Percentiles rank a stretch among this genome's conserved stretches.
Conservation (phyloP, 2,888 invertebrate species). For the Eupithecia subfuscata region DNA sequence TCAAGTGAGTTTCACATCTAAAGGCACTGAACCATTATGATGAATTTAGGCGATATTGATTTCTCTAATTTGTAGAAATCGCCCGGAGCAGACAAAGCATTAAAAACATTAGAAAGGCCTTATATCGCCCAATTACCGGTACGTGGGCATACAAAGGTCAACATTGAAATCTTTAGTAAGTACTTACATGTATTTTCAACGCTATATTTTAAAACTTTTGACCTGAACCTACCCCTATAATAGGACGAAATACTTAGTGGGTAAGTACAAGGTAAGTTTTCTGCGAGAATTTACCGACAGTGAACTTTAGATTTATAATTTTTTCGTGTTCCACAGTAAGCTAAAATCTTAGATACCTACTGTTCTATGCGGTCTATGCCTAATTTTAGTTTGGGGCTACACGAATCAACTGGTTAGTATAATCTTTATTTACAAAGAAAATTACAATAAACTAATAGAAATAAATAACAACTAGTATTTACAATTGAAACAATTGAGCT, state of each 20-base stretch:
- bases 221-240: neutral
- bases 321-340: too few species aligned
- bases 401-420: neutral
- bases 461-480: too few species aligned
- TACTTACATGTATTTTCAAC: too few species aligned
- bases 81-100: slow-evolving; percentile 24
- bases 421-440: too few species aligned
- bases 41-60: slow-evolving; percentile 24
- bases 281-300: neutral
- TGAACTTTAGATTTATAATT: too few species aligned
- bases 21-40: neutral
- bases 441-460: too few species aligned
- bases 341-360: too few species aligned
- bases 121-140: slow-evolving; percentile 24
- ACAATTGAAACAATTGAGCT: too few species aligned
- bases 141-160: slow-evolving; percentile 24
- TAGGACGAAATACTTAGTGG: neutral
- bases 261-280: neutral
- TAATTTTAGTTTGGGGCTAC: too few species aligned
- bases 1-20: neutral
- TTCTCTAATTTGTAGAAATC: slow-evolving; percentile 27
- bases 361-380: too few species aligned
- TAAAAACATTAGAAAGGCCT: slow-evolving; percentile 33
- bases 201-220: neutral
- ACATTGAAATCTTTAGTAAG: neutral